Base-by-base conservation (phyloP, 2,888 invertebrate genomes). In the Orthosia cruda region DNA sequence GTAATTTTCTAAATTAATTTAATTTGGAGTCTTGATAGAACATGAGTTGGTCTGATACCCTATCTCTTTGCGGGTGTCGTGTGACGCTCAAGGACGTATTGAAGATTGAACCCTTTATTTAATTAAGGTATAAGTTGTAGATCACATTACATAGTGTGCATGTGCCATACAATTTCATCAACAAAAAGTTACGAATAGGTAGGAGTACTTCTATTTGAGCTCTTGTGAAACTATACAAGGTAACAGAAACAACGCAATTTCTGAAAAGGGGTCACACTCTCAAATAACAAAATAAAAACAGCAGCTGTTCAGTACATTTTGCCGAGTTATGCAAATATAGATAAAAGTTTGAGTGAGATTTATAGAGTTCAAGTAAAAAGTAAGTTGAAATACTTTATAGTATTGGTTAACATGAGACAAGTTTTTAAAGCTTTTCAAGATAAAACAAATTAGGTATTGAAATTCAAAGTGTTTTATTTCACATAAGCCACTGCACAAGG, bases 1-100 rank as follows among this genome's bases (percentile, higher is more conserved):
- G 80, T 84, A 84, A 87, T 88, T 88, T 81, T 66, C 76, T 76
- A 85, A 88, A 87, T 88, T 88, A 88, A 85, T 88, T 85, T 79
- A 83, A 88, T 87, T 87, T 85, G 55, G 66, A 75, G 13, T 81
- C 62, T 66, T 68, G 64, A 62, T 80, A 59, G 62, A 62, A 23
- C 49, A 66, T 73, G 73, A 74, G 55, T 23, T 72, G 50, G 32
- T 63, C 26, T 77, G 74, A 85, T 71, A 79, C 57, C 73, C 68
- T 70, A 70, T 74, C 49, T 73, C 61, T 55, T 69, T 66, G 52
- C 12, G 62, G 62, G 73, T 83, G 40, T 74, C 59, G 26, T 45
- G 40, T 84, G 26, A 71, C 58, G 52, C n/a, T 83, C 0, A 15
- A 12, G 40, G 45, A 74, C 0, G 18, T 40, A 74, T 68, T 84